Conservation (phyloP, 2,797 vertebrate species). For the Melopsittacus undulatus region DNA sequence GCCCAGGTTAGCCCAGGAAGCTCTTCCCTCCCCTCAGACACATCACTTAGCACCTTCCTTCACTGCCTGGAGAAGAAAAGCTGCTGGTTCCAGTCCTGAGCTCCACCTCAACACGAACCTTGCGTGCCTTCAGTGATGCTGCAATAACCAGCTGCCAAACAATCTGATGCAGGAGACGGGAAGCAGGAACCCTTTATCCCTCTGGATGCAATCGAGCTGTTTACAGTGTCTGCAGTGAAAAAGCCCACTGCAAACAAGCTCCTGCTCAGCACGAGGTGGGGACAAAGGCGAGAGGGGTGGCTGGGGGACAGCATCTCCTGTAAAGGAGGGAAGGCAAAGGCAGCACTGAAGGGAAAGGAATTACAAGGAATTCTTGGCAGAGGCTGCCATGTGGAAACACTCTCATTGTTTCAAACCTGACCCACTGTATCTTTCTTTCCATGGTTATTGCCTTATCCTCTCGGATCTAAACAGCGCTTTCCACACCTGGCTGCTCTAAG, state of each 20-base stretch:
- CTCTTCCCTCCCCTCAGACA: neutral
- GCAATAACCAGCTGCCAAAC: slow-evolving; percentile 38
- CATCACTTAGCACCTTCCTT: neutral
- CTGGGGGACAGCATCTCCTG: neutral
- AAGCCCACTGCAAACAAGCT: neutral
- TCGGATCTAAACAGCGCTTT: neutral
- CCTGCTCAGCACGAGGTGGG: neutral
- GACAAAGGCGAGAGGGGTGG: neutral
- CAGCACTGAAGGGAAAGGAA: slow-evolving; percentile 19
- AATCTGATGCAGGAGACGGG: neutral
- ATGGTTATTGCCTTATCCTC: slow-evolving; percentile 47
- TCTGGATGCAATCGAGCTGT: neutral
- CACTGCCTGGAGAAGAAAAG: neutral
- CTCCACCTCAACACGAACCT: neutral
- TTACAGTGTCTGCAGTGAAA: neutral
- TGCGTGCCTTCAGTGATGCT: neutral
- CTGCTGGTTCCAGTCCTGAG: neutral
- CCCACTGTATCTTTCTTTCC: slow-evolving; percentile 39
- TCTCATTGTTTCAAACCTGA: slow-evolving; percentile 60
- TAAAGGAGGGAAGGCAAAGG: slow-evolving; percentile 40
- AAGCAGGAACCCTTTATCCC: slow-evolving; percentile 48
- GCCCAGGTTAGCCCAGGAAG: neutral
- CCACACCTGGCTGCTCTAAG: slow-evolving; percentile 9
- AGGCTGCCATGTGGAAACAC: slow-evolving; percentile 45
- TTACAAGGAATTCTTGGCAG: slow-evolving; percentile 68